Base-by-base conservation (phyloP, 2,113 vertebrate genomes). In the Dasyurus viverrinus region DNA sequence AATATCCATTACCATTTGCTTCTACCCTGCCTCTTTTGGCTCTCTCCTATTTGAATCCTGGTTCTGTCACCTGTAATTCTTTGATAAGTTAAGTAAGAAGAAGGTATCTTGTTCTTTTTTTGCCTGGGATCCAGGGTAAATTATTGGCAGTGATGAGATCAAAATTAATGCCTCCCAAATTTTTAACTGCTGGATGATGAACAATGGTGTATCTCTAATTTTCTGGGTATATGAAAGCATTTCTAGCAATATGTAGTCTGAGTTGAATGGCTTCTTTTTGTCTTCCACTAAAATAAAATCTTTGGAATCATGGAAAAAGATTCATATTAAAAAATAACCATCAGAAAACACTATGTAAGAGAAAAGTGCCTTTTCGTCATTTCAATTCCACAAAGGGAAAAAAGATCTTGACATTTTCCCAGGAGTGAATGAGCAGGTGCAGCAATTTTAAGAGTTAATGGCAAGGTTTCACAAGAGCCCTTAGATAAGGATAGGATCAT, bases 381-480 rank as follows among this genome's bases (percentile, higher is more conserved):
- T 94, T 95, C 53, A 53, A 92, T 93, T 93, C 92, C 96, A 92
- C 96, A 95, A 93, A 96, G 93, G 97, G 93, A 92, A 90, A 54
- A 91, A 92, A 95, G 96, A 96, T 91, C 96, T 96, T 95, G 97
- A 97, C 92, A 91, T 97, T 97, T 97, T 95, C 97, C 97, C 94
- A 46, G 89, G 94, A 92, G 96, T 93, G 97, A 95, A 90, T 36
- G 89, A 93, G 96, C 96, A 97, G 97, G 97, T 93, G 94, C n/a
- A n/a, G 93, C 84, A 24, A 89, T 92, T 91, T 54, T 90, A 60
- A 93, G 97, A 92, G 94, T 57, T 92, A 68, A 95, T 91, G 96
- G 95, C 93, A 42, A 53, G 96, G 54, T 55, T 94, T 96, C 96
- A 97, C 90, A 30, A 55, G 97, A 42, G 97, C 89, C 42, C 84